Evolutionary conservation across 2,113 vertebrate genomes (phyloP).

Genomic region (Crocuta crocuta): DNA sequence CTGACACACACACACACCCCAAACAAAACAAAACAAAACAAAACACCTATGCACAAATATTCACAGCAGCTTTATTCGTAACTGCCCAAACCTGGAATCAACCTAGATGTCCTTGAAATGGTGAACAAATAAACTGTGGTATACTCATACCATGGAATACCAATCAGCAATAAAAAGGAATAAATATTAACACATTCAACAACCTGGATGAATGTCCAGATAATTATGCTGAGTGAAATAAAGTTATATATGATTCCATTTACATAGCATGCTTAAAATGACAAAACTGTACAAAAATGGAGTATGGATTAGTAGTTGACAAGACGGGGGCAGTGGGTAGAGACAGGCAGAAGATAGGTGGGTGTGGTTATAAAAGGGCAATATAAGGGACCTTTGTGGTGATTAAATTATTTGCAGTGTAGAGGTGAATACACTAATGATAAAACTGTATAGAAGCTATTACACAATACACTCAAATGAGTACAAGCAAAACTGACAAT

Average conservation of each 20-base stretch:
- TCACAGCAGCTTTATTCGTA: slow-evolving; percentile 17
- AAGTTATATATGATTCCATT: neutral
- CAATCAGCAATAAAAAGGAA: slow-evolving; percentile 6
- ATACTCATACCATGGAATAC: neutral
- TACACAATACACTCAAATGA: neutral
- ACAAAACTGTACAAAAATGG: neutral
- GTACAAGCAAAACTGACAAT: neutral
- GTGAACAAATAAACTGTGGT: neutral
- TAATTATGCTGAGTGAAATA: neutral
- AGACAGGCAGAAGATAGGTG: neutral
- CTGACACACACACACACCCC: neutral
- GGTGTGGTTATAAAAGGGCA: neutral
- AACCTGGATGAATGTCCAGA: neutral
- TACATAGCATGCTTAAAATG: neutral
- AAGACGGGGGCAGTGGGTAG: neutral
- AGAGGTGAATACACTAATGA: neutral
- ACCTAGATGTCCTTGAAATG: neutral
- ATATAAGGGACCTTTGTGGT: neutral
- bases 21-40: neutral
- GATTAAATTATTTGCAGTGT: neutral
- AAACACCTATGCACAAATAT: neutral
- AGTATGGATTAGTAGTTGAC: neutral
- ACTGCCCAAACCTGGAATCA: neutral
- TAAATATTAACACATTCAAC: neutral
- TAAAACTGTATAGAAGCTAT: neutral